Evolutionary conservation across 2,113 vertebrate genomes (phyloP).

Genomic region (Plestiodon gilberti): DNA sequence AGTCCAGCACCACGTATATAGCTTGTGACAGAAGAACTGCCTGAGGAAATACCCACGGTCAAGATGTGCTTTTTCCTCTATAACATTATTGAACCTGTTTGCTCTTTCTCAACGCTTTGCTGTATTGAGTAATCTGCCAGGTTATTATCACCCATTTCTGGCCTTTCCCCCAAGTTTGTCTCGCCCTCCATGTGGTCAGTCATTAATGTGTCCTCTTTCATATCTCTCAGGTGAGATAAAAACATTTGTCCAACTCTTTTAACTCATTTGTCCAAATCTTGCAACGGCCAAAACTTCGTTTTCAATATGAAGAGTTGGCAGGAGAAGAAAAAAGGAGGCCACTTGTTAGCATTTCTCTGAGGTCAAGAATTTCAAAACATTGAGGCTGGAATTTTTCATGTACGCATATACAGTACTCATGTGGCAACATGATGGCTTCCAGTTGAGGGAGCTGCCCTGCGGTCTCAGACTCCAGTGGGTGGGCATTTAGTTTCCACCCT

Average conservation of each 20-base stretch:
- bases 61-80: background rate
- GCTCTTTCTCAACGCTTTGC: background rate
- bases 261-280: background rate
- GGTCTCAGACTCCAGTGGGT: too few relatives aligned
- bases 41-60: conserved; percentile 6
- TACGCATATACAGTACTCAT: too few relatives aligned
- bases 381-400: too few relatives aligned
- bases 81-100: conserved; percentile 4
- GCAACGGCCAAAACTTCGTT: background rate
- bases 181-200: background rate
- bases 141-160: background rate
- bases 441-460: too few relatives aligned
- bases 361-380: too few relatives aligned
- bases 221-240: background rate
- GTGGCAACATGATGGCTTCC: too few relatives aligned
- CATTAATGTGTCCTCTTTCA: background rate
- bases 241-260: background rate
- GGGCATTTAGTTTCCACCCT: too few relatives aligned
- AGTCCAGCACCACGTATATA: conserved; percentile 1
- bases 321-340: background rate
- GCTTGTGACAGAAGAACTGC: background rate
- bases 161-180: background rate
- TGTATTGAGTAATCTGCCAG: background rate
- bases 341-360: too few relatives aligned
- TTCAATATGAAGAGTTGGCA: too few relatives aligned